Evolutionary conservation across 2,888 invertebrate species (phyloP).

Genomic region (Tortrix viridana): DNA sequence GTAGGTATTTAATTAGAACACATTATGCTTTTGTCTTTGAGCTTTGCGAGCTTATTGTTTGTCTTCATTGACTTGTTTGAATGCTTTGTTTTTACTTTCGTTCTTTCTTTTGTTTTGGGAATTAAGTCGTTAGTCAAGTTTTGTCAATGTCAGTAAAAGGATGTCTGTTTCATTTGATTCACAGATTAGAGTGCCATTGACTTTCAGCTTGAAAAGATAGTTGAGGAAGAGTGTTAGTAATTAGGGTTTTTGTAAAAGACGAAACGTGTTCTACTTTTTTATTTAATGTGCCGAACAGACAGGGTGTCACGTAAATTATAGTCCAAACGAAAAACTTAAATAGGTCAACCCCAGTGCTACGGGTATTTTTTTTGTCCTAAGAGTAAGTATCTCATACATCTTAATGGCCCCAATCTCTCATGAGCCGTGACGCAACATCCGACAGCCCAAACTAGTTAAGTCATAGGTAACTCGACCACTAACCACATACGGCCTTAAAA

Average conservation of each 20-base stretch:
- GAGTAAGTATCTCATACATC: conserved; percentile 3
- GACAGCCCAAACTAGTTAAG: conserved; percentile 5
- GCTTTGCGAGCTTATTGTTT: conserved; percentile 1
- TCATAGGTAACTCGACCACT: conserved; percentile 18
- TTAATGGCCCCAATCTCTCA: conserved; percentile 15
- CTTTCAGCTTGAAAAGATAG: not conserved
- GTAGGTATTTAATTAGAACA: conserved; percentile 12
- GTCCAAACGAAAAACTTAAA: no score
- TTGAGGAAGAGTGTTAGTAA: no score
- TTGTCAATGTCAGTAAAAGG: not conserved
- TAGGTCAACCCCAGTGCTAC: no score
- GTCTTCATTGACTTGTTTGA: not conserved
- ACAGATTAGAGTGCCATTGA: no score
- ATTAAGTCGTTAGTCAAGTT: not conserved
- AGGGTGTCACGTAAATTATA: no score
- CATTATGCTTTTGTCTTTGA: not conserved
- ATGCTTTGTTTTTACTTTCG: conserved; percentile 3
- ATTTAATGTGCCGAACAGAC: no score
- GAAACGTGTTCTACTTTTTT: no score
- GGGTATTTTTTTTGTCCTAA: no score
- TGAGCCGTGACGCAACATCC: conserved; percentile 16
- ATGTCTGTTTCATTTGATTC: not conserved
- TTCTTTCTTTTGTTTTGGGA: not conserved
- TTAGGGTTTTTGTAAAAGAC: no score
- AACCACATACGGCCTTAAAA: conserved; percentile 6